Conservation (phyloP, 1,140 invertebrate genomes). For the Battus philenor region DNA sequence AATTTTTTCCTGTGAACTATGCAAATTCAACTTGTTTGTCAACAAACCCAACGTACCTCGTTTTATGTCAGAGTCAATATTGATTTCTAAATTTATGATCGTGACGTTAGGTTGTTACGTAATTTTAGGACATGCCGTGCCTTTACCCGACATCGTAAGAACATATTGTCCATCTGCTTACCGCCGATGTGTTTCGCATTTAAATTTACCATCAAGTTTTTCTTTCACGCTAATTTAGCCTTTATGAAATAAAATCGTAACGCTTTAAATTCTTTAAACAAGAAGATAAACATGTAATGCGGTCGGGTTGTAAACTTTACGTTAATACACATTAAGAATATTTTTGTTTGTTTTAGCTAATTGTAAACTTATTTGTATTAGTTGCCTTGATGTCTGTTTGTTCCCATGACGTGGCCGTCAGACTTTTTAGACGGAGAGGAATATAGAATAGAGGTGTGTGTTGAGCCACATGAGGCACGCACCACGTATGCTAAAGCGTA, state of each 20-base stretch:
- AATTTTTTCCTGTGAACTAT: too few species aligned
- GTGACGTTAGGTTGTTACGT: constrained; percentile 6
- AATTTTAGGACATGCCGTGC: constrained; percentile 1
- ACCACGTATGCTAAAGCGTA: too few species aligned
- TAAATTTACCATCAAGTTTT: constrained; percentile 1
- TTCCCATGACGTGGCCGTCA: not conserved
- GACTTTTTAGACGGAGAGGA: not conserved
- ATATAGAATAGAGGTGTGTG: not conserved
- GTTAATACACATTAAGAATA: not conserved
- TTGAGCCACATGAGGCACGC: too few species aligned
- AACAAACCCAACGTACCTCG: too few species aligned
- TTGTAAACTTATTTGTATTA: not conserved
- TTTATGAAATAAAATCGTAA: not conserved
- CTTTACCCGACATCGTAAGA: constrained; percentile 8
- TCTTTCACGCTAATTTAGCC: not conserved
- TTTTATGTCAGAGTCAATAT: too few species aligned
- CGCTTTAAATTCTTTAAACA: not conserved
- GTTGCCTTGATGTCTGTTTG: constrained; percentile 5
- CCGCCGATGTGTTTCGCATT: constrained; percentile 2
- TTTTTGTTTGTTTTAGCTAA: constrained; percentile 8
- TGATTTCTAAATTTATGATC: too few species aligned
- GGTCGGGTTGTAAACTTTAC: not conserved
- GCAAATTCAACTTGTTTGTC: too few species aligned
- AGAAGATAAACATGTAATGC: not conserved
- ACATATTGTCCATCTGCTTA: constrained; percentile 10